These are phyloP conservation scores for Stenotaenia linearis DNA, from an alignment of 2,888 invertebrate species.

Conservation along the genomic window DNA sequence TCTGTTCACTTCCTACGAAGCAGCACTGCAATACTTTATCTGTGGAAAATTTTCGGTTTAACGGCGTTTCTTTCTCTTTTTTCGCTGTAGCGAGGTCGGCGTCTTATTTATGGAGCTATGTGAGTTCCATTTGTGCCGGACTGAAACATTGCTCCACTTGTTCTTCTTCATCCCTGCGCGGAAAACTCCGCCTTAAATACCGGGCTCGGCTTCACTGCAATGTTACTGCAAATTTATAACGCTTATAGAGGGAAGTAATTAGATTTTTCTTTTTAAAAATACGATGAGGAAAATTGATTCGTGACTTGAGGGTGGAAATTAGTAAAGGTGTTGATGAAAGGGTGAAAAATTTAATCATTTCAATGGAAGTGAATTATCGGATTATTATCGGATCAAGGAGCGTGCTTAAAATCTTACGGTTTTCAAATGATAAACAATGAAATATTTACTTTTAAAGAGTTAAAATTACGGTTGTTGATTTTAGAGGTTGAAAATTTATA, in stretches of 20 bases:
- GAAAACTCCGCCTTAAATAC: conserved; percentile 19
- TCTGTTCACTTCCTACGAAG: neutral
- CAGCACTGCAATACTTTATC: neutral
- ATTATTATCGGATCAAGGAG: neutral
- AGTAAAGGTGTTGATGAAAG: neutral
- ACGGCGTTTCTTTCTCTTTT: neutral
- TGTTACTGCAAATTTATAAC: neutral
- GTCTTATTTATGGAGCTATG: conserved; percentile 8
- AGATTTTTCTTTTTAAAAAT: conserved; percentile 1
- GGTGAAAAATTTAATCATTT: neutral
- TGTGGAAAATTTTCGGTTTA: neutral
- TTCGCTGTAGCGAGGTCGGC: neutral
- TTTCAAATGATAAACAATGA: too few relatives aligned
- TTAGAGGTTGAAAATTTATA: too few relatives aligned
- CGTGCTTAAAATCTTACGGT: neutral
- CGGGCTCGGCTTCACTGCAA: neutral
- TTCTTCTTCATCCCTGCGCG: neutral
- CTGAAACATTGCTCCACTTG: conserved; percentile 19
- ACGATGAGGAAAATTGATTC: neutral
- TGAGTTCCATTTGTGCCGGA: neutral
- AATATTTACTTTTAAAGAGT: too few relatives aligned
- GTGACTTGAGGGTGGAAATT: neutral
- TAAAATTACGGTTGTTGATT: too few relatives aligned
- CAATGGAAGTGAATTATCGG: neutral
- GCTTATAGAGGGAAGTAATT: neutral